A percentile compares a stretch with the other conserved stretches of the same genome.
Conservation (phyloP, 2,797 vertebrate genomes). For the Urocyon cinereoargenteus region DNA sequence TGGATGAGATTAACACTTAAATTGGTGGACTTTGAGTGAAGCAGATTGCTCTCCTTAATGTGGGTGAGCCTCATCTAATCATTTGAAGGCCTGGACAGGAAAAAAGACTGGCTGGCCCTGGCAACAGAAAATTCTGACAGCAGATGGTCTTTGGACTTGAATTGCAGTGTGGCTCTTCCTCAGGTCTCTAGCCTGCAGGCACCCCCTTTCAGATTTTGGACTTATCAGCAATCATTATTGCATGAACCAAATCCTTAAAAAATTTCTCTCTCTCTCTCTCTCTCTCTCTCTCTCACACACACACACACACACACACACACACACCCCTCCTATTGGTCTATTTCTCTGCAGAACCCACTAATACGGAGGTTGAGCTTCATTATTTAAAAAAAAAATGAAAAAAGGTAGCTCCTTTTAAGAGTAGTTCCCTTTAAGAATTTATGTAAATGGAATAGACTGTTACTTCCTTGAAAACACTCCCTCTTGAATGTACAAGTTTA, state of each 20-base stretch:
- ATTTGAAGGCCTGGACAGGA: not conserved
- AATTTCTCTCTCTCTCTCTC: not conserved
- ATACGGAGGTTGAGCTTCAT: not conserved
- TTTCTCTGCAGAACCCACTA: not conserved
- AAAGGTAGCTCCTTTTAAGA: not conserved
- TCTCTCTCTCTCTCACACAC: not conserved
- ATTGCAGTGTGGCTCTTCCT: not conserved
- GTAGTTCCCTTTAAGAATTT: not conserved
- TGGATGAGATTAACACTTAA: not conserved
- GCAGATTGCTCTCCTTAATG: not conserved
- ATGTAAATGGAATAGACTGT: slow-evolving; percentile 3
- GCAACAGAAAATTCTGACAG: not conserved
- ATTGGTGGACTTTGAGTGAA: not conserved
- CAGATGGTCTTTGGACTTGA: not conserved
- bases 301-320: not conserved
- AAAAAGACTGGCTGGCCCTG: not conserved
- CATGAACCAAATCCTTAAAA: not conserved
- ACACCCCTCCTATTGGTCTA: not conserved
- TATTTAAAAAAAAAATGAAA: not conserved
- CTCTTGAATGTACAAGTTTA: slow-evolving; percentile 27
- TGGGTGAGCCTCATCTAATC: not conserved
- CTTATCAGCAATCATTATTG: not conserved
- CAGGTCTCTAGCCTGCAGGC: not conserved
- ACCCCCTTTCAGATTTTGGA: not conserved
- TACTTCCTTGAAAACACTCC: slow-evolving; percentile 11